Conservation (phyloP, 1,140 invertebrate genomes). For the Adelges cooleyi region DNA sequence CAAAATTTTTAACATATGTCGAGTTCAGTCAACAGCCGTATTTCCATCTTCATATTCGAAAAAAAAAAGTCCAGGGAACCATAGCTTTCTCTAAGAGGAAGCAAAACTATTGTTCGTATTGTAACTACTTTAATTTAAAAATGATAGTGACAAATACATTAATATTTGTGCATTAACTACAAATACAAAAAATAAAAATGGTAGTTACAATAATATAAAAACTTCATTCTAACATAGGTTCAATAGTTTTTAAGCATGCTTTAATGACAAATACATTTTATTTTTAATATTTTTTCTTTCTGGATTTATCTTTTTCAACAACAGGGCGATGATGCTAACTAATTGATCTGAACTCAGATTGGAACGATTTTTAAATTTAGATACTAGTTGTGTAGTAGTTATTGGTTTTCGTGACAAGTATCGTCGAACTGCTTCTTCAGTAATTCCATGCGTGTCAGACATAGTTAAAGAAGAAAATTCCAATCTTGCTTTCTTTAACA, state of each 20-base stretch:
- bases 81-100: no score
- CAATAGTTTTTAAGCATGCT: slow-evolving; percentile 36
- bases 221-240: background rate
- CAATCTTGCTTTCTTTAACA: slow-evolving; percentile 31
- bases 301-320: slow-evolving; percentile 89
- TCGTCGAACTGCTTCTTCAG: slow-evolving; percentile 82
- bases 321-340: slow-evolving; percentile 84
- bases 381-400: slow-evolving; percentile 85
- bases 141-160: no score
- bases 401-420: slow-evolving; percentile 92
- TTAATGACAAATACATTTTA: slow-evolving; percentile 88
- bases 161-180: no score
- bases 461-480: slow-evolving; percentile 28
- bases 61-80: no score
- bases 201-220: background rate
- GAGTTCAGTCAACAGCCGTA: no score
- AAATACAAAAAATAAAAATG: no score
- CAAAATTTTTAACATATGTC: no score
- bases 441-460: slow-evolving; percentile 67
- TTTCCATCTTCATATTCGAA: no score
- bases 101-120: no score
- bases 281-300: slow-evolving; percentile 83
- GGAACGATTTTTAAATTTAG: slow-evolving; percentile 91
- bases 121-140: no score
- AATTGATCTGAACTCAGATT: slow-evolving; percentile 78